A percentile compares a stretch with the other conserved stretches of the same genome.
Evolutionary conservation across 2,113 vertebrate genomes (phyloP).

Genomic region (Sylvilagus bachmani): DNA sequence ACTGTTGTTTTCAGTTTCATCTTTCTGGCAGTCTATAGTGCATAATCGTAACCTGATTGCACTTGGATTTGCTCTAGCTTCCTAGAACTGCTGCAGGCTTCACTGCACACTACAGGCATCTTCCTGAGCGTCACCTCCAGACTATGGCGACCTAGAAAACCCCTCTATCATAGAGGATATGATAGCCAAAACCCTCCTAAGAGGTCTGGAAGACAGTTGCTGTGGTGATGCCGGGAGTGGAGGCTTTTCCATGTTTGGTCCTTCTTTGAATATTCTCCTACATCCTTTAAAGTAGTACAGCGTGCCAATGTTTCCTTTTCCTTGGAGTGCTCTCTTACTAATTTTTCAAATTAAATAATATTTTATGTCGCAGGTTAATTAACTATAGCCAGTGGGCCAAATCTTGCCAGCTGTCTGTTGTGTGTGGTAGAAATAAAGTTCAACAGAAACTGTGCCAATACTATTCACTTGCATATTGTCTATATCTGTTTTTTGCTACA

Average conservation of each 20-base stretch:
- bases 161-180: neutral
- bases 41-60: neutral
- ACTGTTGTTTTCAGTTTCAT: neutral
- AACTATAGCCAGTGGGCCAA: too few relatives aligned
- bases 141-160: neutral
- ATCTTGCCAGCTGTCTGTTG: too few relatives aligned
- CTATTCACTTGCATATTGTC: neutral
- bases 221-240: rapidly evolving
- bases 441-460: neutral
- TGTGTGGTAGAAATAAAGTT: neutral
- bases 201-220: neutral
- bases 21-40: neutral
- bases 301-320: neutral
- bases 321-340: neutral
- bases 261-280: neutral
- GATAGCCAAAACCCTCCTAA: neutral
- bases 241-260: neutral
- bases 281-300: neutral
- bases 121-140: neutral
- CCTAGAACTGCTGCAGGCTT: neutral
- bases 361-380: neutral
- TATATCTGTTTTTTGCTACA: neutral
- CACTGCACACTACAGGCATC: neutral
- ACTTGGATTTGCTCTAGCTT: neutral
- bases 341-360: neutral